These are phyloP conservation scores for Pseudeuparius sepicola DNA, from an alignment of 2,888 invertebrate genomes.

Conservation along the genomic window DNA sequence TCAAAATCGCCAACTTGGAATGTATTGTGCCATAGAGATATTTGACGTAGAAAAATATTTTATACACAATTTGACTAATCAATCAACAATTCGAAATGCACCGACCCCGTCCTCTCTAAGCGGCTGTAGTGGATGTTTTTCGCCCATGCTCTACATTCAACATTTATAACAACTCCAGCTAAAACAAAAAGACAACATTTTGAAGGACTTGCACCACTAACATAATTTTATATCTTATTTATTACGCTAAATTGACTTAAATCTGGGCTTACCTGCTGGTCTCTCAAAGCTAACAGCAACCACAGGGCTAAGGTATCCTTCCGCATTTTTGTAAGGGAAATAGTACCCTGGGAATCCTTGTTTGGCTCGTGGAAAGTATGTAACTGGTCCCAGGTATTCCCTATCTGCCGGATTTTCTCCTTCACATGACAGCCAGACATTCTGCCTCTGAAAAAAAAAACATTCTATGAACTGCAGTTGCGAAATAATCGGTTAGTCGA, in stretches of 20 bases:
- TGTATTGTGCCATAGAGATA: too few species aligned
- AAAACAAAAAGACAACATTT: constrained; percentile 22
- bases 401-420: constrained; percentile 90
- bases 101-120: constrained; percentile 50
- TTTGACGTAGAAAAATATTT: too few species aligned
- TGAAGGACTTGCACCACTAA: too few species aligned
- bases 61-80: constrained; percentile 49
- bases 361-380: constrained; percentile 58
- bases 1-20: too few species aligned
- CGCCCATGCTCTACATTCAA: constrained; percentile 86
- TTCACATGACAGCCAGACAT: constrained; percentile 86
- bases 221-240: neutral
- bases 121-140: constrained; percentile 67
- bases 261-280: constrained; percentile 62
- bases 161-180: constrained; percentile 55
- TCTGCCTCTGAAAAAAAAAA: constrained; percentile 52
- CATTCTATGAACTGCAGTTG: too few species aligned
- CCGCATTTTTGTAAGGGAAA: constrained; percentile 79
- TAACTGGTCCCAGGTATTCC: constrained; percentile 80
- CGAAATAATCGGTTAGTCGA: too few species aligned
- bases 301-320: constrained; percentile 80
- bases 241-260: neutral
- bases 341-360: constrained; percentile 83
- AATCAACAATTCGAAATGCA: constrained; percentile 55
- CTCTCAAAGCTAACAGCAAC: constrained; percentile 78